Base-by-base conservation (phyloP, 2,113 vertebrate species). In the Corapipo altera region DNA sequence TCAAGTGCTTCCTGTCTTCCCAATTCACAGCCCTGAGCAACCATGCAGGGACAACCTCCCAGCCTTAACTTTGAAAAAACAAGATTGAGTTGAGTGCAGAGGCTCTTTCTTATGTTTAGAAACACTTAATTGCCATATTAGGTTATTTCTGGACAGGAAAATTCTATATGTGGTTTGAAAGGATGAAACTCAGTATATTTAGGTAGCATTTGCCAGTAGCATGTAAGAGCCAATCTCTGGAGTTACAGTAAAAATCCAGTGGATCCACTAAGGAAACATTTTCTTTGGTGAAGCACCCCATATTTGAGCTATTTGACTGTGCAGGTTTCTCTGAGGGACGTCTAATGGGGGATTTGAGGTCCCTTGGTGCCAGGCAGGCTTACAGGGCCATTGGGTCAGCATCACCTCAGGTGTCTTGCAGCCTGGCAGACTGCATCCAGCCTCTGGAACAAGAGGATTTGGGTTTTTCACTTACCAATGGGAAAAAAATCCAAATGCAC, bases 201-300 rank as follows among this genome's bases (percentile, higher is more conserved):
- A 76, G 77, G 41, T 83, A 77, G 65, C 41, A 32, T 76, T 89
- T 73, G 70, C 54, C 61, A 67, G 80, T 75, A 93, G 84, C 2
- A 0, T 69, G 33, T 85, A 73, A 93, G 61, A 77, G 77, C 54
- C 67, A 54, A 0, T 73, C 74, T 89, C 41, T 86, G 59, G 74
- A 85, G 67, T 83, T 89, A 43, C 49, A 73, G 80, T 64, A 69
- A 81, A 75, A 89, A 93, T 89, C 77, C 94, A 94, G 77, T 90
- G 85, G 46, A 64, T 89, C 61, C 65, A 37, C 43, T 74, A 71
- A 91, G 59, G 59, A 91, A 78, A 74, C 1, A 6, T 49, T 61
- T 90, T 75, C 49, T 69, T 86, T 57, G 73, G 57, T 32, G 81
- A 72, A 86, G 78, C 4, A 6, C 14, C 24, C 76, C 7, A 0